These are phyloP conservation scores for Trididemnum nubilum DNA, from an alignment of 23 tunicate species.

Conservation along the genomic window DNA sequence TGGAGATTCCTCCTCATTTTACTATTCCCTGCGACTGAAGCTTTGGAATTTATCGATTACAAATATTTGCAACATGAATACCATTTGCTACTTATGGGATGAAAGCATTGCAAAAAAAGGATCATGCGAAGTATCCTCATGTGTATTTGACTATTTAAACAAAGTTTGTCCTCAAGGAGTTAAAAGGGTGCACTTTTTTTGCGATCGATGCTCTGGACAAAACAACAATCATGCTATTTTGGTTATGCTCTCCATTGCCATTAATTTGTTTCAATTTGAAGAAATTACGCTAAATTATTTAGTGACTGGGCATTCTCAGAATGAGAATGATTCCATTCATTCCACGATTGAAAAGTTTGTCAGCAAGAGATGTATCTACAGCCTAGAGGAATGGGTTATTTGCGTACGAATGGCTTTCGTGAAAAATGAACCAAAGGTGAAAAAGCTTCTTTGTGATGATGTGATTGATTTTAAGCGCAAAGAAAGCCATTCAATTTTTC, in stretches of 20 bases:
- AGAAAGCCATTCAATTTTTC: too few species aligned
- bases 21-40: background rate
- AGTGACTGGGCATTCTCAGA: background rate
- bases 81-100: background rate
- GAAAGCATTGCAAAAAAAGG: background rate
- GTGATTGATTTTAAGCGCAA: too few species aligned
- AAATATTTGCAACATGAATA: background rate
- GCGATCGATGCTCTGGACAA: background rate
- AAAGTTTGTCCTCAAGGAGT: background rate
- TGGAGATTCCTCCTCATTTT: background rate
- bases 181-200: background rate
- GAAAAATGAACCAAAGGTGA: too few species aligned
- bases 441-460: too few species aligned
- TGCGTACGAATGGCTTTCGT: too few species aligned
- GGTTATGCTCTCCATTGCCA: background rate
- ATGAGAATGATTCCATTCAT: background rate
- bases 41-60: background rate
- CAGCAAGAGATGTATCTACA: too few species aligned
- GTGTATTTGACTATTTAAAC: background rate
- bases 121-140: background rate
- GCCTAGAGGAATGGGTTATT: too few species aligned
- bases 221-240: background rate
- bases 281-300: background rate
- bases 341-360: background rate
- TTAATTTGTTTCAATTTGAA: too few species aligned